Evolutionary conservation across 2,888 invertebrate genomes (phyloP).

Genomic region (Microctonus aethiopoides): DNA sequence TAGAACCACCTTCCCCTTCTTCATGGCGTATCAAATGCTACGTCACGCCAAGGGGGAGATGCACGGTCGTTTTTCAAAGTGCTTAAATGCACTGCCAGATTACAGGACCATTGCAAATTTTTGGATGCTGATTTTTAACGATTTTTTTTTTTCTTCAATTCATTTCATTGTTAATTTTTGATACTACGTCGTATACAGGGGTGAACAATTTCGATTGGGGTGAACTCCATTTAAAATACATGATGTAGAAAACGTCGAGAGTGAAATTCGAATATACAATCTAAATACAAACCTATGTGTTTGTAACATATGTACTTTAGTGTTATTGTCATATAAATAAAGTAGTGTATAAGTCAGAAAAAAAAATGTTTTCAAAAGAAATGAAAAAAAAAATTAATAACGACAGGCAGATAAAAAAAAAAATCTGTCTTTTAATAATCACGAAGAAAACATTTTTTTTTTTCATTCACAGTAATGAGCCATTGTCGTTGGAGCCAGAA

Average conservation of each 20-base stretch:
- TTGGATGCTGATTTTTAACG: constrained; percentile 11
- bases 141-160: constrained; percentile 5
- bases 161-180: too few relatives aligned
- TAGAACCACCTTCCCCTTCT: constrained; percentile 22
- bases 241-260: too few relatives aligned
- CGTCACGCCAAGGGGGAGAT: constrained; percentile 53
- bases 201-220: too few relatives aligned
- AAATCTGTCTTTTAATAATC: neutral
- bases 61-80: constrained; percentile 57
- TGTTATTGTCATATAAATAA: too few relatives aligned
- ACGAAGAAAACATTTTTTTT: constrained; percentile 25
- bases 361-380: neutral
- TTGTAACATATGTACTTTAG: too few relatives aligned
- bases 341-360: neutral
- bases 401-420: neutral
- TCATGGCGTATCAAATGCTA: constrained; percentile 63
- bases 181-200: too few relatives aligned
- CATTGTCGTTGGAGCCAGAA: constrained; percentile 30
- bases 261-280: too few relatives aligned
- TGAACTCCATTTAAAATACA: too few relatives aligned
- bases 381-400: neutral
- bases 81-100: constrained; percentile 66
- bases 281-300: too few relatives aligned
- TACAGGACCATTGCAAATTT: constrained; percentile 44
- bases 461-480: constrained; percentile 33